Evolutionary conservation across 2,113 vertebrate genomes (phyloP), one percentile per base, ranked within the genome.

Genomic region (Clupea harengus): DNA sequence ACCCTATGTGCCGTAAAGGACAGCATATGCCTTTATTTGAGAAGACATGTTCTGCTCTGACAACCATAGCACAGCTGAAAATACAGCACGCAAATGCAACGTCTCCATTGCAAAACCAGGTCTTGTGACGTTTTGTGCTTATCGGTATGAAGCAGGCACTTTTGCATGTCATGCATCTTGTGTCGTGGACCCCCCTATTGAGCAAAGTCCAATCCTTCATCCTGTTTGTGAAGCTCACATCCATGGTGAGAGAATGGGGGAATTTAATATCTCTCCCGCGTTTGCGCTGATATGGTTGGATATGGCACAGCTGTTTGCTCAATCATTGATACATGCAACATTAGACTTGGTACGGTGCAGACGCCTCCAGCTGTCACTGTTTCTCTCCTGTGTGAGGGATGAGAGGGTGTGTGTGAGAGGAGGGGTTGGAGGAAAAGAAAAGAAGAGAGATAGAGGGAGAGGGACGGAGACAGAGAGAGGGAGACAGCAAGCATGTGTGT

Each of bases 271-370:
- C 72, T 13, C 72, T 78, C 25, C 72, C 15, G 28, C 10, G 32
- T 39, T 11, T 15, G 15, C 28, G 3, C 72, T 44, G 72, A 78
- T 78, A 78, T 17, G 72, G 25, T 32, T 78, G 39, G 72, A 78
- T 78, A 78, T 78, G 28, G 72, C 72, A 78, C 72, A 78, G 25
- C 72, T 39, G 54, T 39, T 78, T 78, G 72, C 72, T 39, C 72
- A 78, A 72, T 78, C 72, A 78, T 78, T 78, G 72, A 78, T 78
- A 78, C 72, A 10, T 78, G 72, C 72, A 78, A 78, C 44, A 78
- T 78, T 78, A 78, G 72, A 32, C 72, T 39, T 28, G 72, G 72
- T 39, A 78, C 39, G 72, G 72, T 15, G 72, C 72, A 78, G 13
- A 39, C 10, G 72, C 72, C 28, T 72, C n/a, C 72, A 32, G 72